Base-by-base conservation (phyloP, 2,888 invertebrate species). In the Baccha elongata region DNA sequence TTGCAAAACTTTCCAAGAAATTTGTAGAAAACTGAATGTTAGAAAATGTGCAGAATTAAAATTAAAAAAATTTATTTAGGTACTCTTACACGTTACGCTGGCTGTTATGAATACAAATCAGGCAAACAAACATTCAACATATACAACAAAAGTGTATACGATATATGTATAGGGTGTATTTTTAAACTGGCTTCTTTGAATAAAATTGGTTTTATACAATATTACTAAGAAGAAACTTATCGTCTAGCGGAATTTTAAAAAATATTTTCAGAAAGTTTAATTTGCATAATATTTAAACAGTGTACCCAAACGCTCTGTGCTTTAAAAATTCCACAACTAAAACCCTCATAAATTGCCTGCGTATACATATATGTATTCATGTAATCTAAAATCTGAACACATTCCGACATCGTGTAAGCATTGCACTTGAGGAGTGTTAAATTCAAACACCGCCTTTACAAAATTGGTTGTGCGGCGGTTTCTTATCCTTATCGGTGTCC, bases 361-460 rank as follows among this genome's bases (percentile, higher is more conserved):
- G 8, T 8, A 32, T 4, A 32, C 29, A 32, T n/a, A n/a, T n/a
- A n/a, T n/a, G n/a, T n/a, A n/a, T n/a, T n/a, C n/a, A n/a, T n/a
- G n/a, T n/a, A n/a, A n/a, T n/a, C n/a, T n/a, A n/a, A n/a, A 69
- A 62, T 68, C 55, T 69, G 55, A 3, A 40, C 37, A 58, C 65
- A 75, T 71, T 81, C 81, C 75, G 32, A 68, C 73, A 73, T 48
- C 65, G 69, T 67, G 65, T 71, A 71, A 53, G 58, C 58, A 65
- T 65, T 58, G 71, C 46, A 81, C 44, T 75, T 74, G 74, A 19
- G 11, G 55, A 48, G 81, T 81, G 81, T 81, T 71, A 71, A 75
- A 75, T 71, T 65, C 44, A 69, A 71, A 74, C 44, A 75, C 60
- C 52, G 52, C 40, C 62, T 65, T 46, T 52, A 17, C 40, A 64